These are phyloP conservation scores for Diacarnus erythraeanus DNA, from an alignment of 37 sponge, comb jelly and placozoan species.

Conservation along the genomic window DNA sequence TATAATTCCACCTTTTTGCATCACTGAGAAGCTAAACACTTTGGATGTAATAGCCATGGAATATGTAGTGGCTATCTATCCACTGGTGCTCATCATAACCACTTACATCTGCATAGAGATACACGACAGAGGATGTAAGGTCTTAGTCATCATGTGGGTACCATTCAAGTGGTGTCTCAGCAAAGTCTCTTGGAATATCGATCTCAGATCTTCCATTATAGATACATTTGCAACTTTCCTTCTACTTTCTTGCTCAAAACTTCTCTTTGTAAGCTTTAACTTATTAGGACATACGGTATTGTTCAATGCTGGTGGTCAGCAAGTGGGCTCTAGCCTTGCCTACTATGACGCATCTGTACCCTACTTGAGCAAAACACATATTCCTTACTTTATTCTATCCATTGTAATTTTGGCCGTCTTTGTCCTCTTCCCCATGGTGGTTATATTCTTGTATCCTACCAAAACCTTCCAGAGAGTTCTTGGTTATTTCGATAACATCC, in stretches of 20 bases:
- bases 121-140: background rate
- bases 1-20: constrained; percentile 7
- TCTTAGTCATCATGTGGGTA: background rate
- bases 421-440: constrained; percentile 1
- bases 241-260: constrained; percentile 61
- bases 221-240: constrained; percentile 59
- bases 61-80: constrained; percentile 51
- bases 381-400: constrained; percentile 18
- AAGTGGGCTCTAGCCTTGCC: background rate
- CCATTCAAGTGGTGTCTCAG: constrained; percentile 7
- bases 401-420: constrained; percentile 1
- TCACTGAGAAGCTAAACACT: background rate
- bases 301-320: background rate
- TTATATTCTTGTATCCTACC: constrained; percentile 23
- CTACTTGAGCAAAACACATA: constrained; percentile 6
- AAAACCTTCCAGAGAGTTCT: constrained; percentile 12
- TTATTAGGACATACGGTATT: background rate
- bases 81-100: constrained; percentile 18
- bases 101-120: constrained; percentile 16
- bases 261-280: constrained; percentile 1
- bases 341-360: constrained; percentile 1
- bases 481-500: background rate
- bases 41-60: constrained; percentile 8
- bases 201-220: constrained; percentile 28
- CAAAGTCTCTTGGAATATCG: constrained; percentile 2